phyloP scores from a whole-genome alignment of 1,140 invertebrate species.

The Scaptomyza graminum region DNA sequence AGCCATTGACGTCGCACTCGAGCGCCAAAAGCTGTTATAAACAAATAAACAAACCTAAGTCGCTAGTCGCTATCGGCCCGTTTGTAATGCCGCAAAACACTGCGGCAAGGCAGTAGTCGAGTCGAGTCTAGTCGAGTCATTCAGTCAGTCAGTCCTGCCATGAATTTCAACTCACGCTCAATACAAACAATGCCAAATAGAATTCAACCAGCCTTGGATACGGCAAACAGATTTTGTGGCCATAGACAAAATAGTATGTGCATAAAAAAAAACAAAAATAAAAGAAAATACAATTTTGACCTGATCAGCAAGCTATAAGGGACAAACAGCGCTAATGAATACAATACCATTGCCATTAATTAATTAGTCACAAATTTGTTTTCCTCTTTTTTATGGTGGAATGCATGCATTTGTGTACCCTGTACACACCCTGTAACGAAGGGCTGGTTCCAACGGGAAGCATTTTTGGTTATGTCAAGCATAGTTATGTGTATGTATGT shows the following conservation, averaged over 20 bases:
- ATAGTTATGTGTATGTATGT: too few relatives aligned
- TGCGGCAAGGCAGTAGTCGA: constrained; percentile 46
- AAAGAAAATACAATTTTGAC: not conserved
- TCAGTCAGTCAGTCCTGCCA: constrained; percentile 24
- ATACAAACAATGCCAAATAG: constrained; percentile 53
- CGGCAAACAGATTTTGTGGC: constrained; percentile 25
- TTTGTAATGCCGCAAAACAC: constrained; percentile 40
- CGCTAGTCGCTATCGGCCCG: constrained; percentile 36
- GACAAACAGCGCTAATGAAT: not conserved
- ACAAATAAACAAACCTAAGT: constrained; percentile 65
- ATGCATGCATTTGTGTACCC: not conserved
- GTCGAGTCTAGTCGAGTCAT: too few relatives aligned
- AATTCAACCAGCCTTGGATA: constrained; percentile 63
- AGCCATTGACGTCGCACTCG: constrained; percentile 31
- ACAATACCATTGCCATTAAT: constrained; percentile 12
- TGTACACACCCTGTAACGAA: not conserved
- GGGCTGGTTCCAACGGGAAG: too few relatives aligned
- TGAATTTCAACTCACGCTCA: constrained; percentile 56
- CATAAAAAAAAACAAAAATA: not conserved
- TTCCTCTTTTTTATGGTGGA: not conserved
- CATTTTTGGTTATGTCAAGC: too few relatives aligned
- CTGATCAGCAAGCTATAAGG: not conserved
- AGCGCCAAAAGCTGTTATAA: constrained; percentile 58
- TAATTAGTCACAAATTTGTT: constrained; percentile 20
- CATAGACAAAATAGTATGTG: not conserved